Evolutionary conservation across 2,113 vertebrate species (phyloP), one percentile per base, ranked within the genome.

Genomic region (Cryptoleucopteryx plumbea): DNA sequence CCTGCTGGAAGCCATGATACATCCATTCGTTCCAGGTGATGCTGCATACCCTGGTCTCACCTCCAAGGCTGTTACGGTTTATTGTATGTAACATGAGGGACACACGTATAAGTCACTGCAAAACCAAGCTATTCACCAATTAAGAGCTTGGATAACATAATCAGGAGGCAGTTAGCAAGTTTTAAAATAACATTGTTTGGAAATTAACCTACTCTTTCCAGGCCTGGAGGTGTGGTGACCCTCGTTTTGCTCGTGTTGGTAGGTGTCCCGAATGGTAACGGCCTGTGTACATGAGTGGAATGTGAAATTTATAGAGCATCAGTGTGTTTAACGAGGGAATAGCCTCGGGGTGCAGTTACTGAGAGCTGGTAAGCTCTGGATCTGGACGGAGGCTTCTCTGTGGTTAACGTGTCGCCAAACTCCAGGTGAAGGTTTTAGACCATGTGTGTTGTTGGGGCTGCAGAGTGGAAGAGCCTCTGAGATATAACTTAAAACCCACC

Each of bases 161-260:
- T 96, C 96, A 95, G 88, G 61, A 91, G 81, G 95, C 74, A 90
- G 89, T 97, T 97, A 97, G 97, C 96, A 91, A 97, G 93, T 95
- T 97, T 97, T 97, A 97, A 97, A 97, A 95, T 91, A 97, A 96
- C 93, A 95, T 93, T 93, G 95, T 94, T 95, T 97, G 93, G 90
- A 93, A 96, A 97, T 95, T 88, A 96, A 95, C 95, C 83, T 90
- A 74, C 90, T 91, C 71, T 88, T 96, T 97, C 90, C 90, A 92
- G 75, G 82, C 94, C 93, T 56, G 75, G 55, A 93, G 95, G 95
- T 82, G 93, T 48, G 67, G 75, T 97, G 94, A 38, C 85, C 94
- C 94, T 90, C 8, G 2, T 92, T 86, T 65, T 65, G 75, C 90
- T 93, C 55, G 0, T 94, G 95, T 93, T 93, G 85, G 84, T 87